phyloP scores from a whole-genome alignment of 1,140 invertebrate species.

The Drosophila sechellia region DNA sequence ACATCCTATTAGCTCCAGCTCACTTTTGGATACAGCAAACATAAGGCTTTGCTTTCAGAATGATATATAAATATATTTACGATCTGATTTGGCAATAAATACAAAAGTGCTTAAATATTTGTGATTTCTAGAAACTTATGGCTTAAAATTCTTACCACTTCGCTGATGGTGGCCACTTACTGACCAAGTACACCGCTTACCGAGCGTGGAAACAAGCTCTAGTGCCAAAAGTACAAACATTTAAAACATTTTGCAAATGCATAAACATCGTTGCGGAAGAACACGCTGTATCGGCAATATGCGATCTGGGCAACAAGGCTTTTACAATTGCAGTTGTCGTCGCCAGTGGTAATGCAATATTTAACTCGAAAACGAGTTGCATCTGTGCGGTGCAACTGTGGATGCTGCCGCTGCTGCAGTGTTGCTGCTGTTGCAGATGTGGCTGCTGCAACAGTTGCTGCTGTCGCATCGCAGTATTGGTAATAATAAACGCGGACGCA shows the following conservation, averaged over 20 bases:
- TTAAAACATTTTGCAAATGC: constrained; percentile 47
- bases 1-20: background rate
- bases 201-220: constrained; percentile 6
- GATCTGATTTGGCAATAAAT: background rate
- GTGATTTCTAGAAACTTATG: too few relatives aligned
- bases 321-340: constrained; percentile 52
- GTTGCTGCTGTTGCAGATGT: constrained; percentile 1
- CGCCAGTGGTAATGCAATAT: constrained; percentile 56
- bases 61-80: background rate
- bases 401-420: constrained; percentile 34
- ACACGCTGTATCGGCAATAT: constrained; percentile 32
- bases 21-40: background rate
- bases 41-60: too few relatives aligned
- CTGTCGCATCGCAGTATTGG: constrained; percentile 41
- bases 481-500: constrained; percentile 69
- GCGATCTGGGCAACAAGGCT: constrained; percentile 41
- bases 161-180: constrained; percentile 34
- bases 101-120: too few relatives aligned
- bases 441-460: background rate
- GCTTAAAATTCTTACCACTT: background rate
- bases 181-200: constrained; percentile 20
- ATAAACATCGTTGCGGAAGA: constrained; percentile 40
- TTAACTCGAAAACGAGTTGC: constrained; percentile 49
- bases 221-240: constrained; percentile 42
- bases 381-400: constrained; percentile 26